A percentile compares a stretch with the other conserved stretches of the same genome.
phyloP scores from a whole-genome alignment of 2,888 invertebrate species.

The Smittia aterrima region DNA sequence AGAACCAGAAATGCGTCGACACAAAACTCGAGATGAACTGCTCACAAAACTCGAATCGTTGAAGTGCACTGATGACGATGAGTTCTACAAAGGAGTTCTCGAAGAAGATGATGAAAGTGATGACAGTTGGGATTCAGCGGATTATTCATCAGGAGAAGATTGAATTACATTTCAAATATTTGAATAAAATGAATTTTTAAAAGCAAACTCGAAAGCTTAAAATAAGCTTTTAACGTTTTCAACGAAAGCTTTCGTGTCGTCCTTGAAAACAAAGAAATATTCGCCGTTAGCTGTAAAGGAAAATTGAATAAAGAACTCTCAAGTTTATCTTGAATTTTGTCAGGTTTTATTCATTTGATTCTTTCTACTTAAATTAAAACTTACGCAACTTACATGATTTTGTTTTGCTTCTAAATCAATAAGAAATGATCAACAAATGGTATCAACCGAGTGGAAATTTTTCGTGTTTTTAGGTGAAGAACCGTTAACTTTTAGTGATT shows the following conservation, averaged over 20 bases:
- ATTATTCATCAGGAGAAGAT: neutral
- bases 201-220: no score
- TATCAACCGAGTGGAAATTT: neutral
- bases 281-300: no score
- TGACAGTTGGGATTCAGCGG: conserved; percentile 2
- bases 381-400: conserved; percentile 19
- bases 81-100: conserved; percentile 48
- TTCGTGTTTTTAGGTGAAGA: conserved; percentile 24
- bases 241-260: no score
- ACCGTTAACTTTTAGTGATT: conserved; percentile 38
- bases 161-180: no score
- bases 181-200: no score
- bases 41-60: conserved; percentile 55
- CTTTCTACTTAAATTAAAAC: conserved; percentile 21
- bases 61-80: conserved; percentile 48
- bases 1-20: conserved; percentile 43
- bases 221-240: no score
- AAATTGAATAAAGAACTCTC: neutral
- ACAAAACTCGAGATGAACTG: conserved; percentile 50
- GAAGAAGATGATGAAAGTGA: conserved; percentile 48
- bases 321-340: neutral
- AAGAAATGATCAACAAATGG: neutral
- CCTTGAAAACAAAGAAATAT: no score
- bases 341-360: neutral
- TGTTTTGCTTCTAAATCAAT: neutral